Percentiles rank a stretch among this genome's conserved stretches.
These are phyloP conservation scores for Xylota segnis DNA, from an alignment of 2,888 invertebrate genomes.

Conservation along the genomic window DNA sequence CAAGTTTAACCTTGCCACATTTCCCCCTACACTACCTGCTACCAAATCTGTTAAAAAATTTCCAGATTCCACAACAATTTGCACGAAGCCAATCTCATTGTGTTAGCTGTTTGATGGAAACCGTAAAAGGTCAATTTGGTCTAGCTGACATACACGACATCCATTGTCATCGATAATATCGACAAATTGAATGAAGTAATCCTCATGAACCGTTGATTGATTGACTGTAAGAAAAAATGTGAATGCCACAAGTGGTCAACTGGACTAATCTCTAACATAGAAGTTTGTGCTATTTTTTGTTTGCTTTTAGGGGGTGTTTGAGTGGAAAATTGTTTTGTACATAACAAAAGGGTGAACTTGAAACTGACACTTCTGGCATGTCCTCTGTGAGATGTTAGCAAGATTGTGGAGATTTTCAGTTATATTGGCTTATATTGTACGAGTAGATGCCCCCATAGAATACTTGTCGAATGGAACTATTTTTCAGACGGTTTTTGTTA, in stretches of 20 bases:
- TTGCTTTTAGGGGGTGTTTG: neutral
- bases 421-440: no score
- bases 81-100: no score
- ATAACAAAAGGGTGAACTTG: no score
- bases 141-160: neutral
- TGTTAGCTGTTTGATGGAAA: neutral
- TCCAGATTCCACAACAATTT: no score
- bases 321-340: neutral
- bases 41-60: no score
- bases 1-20: no score
- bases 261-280: neutral
- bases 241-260: slow-evolving; percentile 5
- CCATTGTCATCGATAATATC: slow-evolving; percentile 4
- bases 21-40: neutral
- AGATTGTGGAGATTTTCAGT: no score
- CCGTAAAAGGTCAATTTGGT: neutral
- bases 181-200: slow-evolving; percentile 11
- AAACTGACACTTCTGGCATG: no score
- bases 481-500: no score
- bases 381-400: no score
- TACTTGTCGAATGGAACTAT: no score
- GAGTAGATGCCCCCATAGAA: no score
- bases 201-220: neutral
- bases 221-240: neutral
- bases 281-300: neutral